These are phyloP conservation scores for Aphelenchoides fujianensis DNA, from an alignment of 1,140 invertebrate genomes.

Conservation along the genomic window DNA sequence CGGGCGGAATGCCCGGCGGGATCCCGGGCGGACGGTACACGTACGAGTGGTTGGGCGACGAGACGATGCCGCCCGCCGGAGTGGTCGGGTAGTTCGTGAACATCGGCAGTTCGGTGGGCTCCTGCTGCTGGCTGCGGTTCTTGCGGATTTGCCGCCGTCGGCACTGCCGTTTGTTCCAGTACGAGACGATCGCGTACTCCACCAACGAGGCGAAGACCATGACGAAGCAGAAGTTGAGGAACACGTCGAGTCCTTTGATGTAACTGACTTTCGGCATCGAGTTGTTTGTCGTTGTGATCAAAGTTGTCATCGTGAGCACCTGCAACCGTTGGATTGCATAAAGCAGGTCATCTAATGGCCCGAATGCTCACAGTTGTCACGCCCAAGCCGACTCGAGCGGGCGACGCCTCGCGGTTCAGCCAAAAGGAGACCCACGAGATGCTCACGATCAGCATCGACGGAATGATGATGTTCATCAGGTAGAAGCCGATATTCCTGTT, in stretches of 20 bases:
- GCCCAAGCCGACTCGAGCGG: constrained; percentile 61
- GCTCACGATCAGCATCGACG: constrained; percentile 94
- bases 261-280: constrained; percentile 62
- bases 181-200: constrained; percentile 62
- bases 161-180: constrained; percentile 59
- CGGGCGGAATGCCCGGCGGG: constrained; percentile 17
- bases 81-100: constrained; percentile 56
- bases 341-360: neutral
- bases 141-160: constrained; percentile 45
- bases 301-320: constrained; percentile 63
- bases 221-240: constrained; percentile 62
- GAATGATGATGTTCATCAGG: constrained; percentile 98
- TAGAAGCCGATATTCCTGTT: constrained; percentile 97
- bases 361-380: constrained; percentile 53
- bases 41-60: constrained; percentile 38
- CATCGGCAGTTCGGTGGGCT: constrained; percentile 34
- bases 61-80: constrained; percentile 47
- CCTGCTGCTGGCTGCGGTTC: constrained; percentile 16
- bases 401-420: constrained; percentile 64
- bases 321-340: constrained; percentile 12
- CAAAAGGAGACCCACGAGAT: constrained; percentile 87
- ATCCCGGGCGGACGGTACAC: constrained; percentile 44
- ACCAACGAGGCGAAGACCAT: constrained; percentile 63
- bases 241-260: constrained; percentile 62
- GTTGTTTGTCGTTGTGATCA: constrained; percentile 63